phyloP scores from a whole-genome alignment of 2,113 vertebrate species.

The Brevimyrus niger region DNA sequence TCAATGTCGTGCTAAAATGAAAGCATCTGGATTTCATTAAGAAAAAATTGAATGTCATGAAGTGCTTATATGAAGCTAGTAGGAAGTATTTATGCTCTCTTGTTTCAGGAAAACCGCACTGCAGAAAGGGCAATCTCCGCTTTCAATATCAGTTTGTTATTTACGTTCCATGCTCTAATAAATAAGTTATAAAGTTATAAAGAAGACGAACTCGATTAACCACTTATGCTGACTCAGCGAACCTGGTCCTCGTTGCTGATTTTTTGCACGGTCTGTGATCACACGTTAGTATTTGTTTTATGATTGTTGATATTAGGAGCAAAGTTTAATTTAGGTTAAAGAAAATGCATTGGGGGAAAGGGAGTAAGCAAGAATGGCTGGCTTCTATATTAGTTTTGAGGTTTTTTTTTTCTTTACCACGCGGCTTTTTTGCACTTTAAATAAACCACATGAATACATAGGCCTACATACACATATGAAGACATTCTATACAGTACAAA shows the following conservation, averaged over 20 bases:
- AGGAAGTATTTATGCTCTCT: neutral
- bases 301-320: neutral
- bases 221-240: neutral
- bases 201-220: neutral
- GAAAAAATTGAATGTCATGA: neutral
- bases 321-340: neutral
- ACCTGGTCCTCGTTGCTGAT: neutral
- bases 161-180: neutral
- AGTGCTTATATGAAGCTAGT: neutral
- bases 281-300: neutral
- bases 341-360: neutral
- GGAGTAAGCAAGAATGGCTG: neutral
- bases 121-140: neutral
- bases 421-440: neutral
- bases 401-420: neutral
- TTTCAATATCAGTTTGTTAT: neutral
- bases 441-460: neutral
- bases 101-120: neutral
- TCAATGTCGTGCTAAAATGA: neutral
- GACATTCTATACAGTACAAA: neutral
- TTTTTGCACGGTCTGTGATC: neutral
- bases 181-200: neutral
- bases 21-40: constrained; percentile 6
- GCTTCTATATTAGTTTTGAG: neutral
- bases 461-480: neutral